phyloP scores from a whole-genome alignment of 1,140 invertebrate genomes.

The Lasioglossum baleicum region DNA sequence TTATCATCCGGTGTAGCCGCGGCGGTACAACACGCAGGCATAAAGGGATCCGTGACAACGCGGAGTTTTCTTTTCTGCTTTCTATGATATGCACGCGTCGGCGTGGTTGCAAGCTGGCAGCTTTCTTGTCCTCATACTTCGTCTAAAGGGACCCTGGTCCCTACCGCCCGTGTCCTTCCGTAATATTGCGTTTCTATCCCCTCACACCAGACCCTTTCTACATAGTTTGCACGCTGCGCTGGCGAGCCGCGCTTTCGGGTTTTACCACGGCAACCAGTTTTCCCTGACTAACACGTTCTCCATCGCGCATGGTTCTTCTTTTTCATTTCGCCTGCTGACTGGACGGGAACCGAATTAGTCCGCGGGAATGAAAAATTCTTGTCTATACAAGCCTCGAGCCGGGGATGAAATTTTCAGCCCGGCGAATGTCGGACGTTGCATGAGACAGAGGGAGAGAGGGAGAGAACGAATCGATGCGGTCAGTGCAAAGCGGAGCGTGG shows the following conservation, averaged over 20 bases:
- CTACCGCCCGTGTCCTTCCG: neutral
- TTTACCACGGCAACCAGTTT: too few species aligned
- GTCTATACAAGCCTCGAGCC: neutral
- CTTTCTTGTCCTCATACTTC: conserved; percentile 14
- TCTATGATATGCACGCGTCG: conserved; percentile 10
- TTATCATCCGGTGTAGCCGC: conserved; percentile 12
- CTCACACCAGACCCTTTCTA: neutral
- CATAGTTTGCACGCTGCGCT: neutral
- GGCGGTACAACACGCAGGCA: neutral
- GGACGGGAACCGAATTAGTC: conserved; percentile 4
- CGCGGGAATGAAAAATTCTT: neutral
- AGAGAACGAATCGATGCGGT: neutral
- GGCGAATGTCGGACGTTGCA: too few species aligned
- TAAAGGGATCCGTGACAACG: conserved; percentile 43
- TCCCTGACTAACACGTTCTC: too few species aligned
- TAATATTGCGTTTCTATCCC: conserved; percentile 38
- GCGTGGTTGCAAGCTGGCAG: neutral
- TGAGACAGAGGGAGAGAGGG: too few species aligned
- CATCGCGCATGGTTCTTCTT: neutral
- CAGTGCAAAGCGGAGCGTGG: too few species aligned
- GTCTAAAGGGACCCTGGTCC: neutral
- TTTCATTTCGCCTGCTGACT: neutral
- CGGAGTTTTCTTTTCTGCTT: conserved; percentile 27
- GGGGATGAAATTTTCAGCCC: neutral
- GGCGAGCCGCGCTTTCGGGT: neutral